Conservation (phyloP, 2,797 vertebrate species). For the Helarctos malayanus region DNA sequence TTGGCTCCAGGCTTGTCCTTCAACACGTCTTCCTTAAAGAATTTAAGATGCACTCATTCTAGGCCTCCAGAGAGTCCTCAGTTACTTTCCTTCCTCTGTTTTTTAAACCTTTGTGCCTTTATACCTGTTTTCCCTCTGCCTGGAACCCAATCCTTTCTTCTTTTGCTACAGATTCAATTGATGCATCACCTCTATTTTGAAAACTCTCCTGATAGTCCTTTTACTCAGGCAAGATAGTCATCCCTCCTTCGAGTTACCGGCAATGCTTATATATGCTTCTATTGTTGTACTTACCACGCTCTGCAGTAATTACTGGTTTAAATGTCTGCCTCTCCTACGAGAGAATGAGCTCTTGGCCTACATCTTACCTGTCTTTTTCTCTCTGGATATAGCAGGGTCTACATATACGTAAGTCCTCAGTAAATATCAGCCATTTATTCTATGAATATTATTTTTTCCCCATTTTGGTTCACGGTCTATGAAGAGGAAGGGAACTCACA, state of each 20-base stretch:
- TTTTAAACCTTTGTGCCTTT: background rate
- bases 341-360: background rate
- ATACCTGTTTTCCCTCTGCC: background rate
- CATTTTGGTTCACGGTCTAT: background rate
- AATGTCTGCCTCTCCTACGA: background rate
- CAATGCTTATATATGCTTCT: background rate
- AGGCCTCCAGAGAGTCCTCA: background rate
- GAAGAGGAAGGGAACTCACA: background rate
- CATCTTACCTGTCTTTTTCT: background rate
- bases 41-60: background rate
- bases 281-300: background rate
- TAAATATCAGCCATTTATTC: background rate
- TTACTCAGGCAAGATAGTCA: too few species aligned
- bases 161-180: background rate
- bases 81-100: background rate
- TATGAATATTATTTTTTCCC: background rate
- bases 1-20: background rate
- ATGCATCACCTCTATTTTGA: background rate
- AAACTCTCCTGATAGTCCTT: background rate
- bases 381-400: background rate
- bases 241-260: background rate
- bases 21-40: background rate
- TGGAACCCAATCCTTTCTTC: background rate
- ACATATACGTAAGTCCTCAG: background rate
- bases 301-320: background rate